Conservation (phyloP, 2,797 vertebrate species). For the Heteromormyrus szaboi region DNA sequence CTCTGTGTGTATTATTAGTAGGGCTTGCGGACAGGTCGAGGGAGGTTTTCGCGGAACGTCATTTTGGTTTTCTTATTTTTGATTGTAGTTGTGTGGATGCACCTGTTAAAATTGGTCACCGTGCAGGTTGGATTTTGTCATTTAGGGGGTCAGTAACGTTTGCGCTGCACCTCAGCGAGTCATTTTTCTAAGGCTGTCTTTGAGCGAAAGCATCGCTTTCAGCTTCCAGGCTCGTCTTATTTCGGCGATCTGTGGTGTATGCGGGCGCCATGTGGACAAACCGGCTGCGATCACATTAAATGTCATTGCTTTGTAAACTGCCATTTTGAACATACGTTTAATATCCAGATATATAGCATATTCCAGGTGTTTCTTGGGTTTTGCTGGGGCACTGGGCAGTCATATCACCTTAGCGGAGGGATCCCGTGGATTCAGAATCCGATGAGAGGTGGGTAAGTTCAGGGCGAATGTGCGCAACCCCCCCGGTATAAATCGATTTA, state of each 20-base stretch:
- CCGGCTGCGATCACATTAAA: conserved; percentile 9
- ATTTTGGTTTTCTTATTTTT: background rate
- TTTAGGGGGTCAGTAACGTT: background rate
- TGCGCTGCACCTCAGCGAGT: background rate
- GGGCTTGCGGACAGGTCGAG: background rate
- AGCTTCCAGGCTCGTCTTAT: background rate
- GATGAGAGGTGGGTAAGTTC: conserved; percentile 57
- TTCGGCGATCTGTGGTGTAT: background rate
- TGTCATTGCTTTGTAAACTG: conserved; percentile 20
- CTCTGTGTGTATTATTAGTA: background rate
- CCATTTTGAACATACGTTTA: background rate
- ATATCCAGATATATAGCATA: background rate
- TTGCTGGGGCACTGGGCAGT: conserved; percentile 41
- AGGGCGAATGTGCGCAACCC: background rate
- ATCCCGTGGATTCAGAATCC: conserved; percentile 68
- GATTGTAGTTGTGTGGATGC: background rate
- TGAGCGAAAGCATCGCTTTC: background rate
- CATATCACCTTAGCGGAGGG: conserved; percentile 61
- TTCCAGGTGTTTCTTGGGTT: background rate
- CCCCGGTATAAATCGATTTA: background rate
- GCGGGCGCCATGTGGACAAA: conserved; percentile 10
- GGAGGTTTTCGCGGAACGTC: background rate
- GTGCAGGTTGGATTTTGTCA: background rate
- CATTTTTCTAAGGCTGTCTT: background rate
- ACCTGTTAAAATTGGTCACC: background rate